A percentile compares a stretch with the other conserved stretches of the same genome.
phyloP scores from a whole-genome alignment of 2,797 vertebrate genomes.

The Synanceia verrucosa region DNA sequence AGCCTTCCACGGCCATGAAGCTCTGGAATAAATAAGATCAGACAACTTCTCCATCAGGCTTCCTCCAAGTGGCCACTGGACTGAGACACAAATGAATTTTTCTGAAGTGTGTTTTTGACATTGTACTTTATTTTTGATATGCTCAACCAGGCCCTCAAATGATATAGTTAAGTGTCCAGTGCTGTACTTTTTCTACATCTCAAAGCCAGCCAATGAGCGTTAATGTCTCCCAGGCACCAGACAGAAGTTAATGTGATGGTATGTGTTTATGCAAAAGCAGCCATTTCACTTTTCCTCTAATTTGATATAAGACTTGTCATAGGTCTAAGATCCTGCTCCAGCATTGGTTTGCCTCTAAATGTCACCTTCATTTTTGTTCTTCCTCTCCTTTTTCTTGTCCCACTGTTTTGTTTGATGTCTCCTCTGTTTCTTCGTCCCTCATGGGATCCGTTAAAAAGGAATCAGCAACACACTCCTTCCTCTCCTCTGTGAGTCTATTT shows the following conservation, averaged over 20 bases:
- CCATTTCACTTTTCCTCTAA: constrained; percentile 57
- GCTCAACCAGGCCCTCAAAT: constrained; percentile 57
- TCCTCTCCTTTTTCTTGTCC: neutral
- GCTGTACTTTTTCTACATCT: constrained; percentile 34
- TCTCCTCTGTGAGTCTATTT: constrained; percentile 29
- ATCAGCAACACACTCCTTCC: constrained; percentile 30
- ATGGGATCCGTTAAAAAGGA: constrained; percentile 14
- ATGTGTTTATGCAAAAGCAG: constrained; percentile 72
- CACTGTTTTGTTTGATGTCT: constrained; percentile 26
- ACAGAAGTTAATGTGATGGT: constrained; percentile 58
- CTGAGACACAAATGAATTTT: constrained; percentile 50
- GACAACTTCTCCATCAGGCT: constrained; percentile 31
- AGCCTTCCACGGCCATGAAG: constrained; percentile 30
- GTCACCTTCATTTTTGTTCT: constrained; percentile 16
- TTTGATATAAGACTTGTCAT: constrained; percentile 64
- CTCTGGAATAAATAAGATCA: constrained; percentile 48
- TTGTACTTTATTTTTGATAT: constrained; percentile 62
- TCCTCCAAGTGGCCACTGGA: constrained; percentile 38
- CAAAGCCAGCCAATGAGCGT: constrained; percentile 56
- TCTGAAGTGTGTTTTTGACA: constrained; percentile 61
- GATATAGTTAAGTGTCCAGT: constrained; percentile 60
- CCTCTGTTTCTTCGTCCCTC: constrained; percentile 20
- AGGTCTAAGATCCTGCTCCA: constrained; percentile 45
- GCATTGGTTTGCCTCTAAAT: constrained; percentile 36
- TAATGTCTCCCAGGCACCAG: constrained; percentile 63